phyloP scores from a whole-genome alignment of 1,140 invertebrate species.

The Luehdorfia chinensis region DNA sequence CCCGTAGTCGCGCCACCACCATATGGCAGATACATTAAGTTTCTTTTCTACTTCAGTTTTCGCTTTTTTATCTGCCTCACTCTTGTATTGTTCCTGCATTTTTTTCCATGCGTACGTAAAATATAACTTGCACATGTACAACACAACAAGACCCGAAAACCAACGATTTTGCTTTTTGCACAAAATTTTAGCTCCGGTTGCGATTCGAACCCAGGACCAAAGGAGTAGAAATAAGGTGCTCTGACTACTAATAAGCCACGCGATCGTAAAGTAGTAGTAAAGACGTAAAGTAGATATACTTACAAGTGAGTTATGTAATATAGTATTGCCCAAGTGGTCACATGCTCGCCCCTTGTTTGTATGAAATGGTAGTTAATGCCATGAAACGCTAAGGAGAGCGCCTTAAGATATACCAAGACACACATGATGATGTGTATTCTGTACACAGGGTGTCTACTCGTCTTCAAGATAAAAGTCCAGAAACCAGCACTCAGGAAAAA shows the following conservation, averaged over 20 bases:
- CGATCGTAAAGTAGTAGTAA: no score
- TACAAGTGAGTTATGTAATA: constrained; percentile 97
- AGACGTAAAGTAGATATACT: constrained; percentile 46
- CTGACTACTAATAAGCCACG: no score
- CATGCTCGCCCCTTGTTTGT: constrained; percentile 93
- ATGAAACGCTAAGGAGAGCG: constrained; percentile 95
- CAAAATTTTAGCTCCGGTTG: no score
- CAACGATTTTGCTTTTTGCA: no score
- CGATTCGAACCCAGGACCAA: no score
- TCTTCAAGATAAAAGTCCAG: constrained; percentile 94
- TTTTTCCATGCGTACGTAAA: no score
- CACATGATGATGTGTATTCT: constrained; percentile 99
- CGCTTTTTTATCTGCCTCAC: no score
- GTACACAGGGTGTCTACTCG: constrained; percentile 92
- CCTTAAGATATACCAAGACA: constrained; percentile 94
- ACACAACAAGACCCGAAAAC: no score
- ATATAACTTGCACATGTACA: no score
- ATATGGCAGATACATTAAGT: constrained; percentile 12
- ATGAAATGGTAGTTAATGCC: constrained; percentile 98
- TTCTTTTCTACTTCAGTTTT: background rate
- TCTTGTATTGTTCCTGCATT: no score
- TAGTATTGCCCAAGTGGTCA: constrained; percentile 97
- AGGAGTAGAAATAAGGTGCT: no score
- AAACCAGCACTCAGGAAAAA: constrained; percentile 94
- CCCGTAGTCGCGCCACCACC: no score